phyloP scores from a whole-genome alignment of 2,888 invertebrate genomes.

The Acronicta leporina region DNA sequence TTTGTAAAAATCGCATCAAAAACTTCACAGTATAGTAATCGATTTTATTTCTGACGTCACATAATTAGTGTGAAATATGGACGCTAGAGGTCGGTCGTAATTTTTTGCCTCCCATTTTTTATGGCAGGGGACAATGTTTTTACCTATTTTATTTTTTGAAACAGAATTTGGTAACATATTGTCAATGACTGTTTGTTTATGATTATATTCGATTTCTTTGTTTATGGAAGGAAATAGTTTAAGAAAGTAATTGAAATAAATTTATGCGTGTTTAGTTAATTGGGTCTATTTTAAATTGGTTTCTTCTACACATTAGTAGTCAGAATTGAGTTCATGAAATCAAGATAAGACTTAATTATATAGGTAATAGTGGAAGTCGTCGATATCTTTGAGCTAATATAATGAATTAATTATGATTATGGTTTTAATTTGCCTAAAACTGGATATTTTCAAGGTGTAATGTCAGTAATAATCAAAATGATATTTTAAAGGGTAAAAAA shows the following conservation, averaged over 20 bases:
- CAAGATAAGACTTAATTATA: no score
- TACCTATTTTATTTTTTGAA: slow-evolving; percentile 13
- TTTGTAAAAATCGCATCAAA: slow-evolving; percentile 66
- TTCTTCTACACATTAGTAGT: neutral
- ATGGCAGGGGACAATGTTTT: slow-evolving; percentile 1
- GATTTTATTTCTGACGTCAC: slow-evolving; percentile 82
- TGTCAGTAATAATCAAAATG: no score
- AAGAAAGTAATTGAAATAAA: no score
- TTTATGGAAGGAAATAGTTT: slow-evolving; percentile 7
- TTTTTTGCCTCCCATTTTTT: slow-evolving; percentile 44
- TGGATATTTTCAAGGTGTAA: no score
- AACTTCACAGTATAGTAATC: slow-evolving; percentile 72
- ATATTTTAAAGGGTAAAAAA: no score
- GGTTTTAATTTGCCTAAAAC: no score
- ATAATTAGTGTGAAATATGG: slow-evolving; percentile 86
- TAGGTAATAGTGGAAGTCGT: no score
- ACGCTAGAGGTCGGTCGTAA: slow-evolving; percentile 58
- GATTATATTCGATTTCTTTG: slow-evolving; percentile 14
- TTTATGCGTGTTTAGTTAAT: neutral
- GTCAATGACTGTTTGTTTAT: slow-evolving; percentile 37
- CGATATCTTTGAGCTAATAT: no score
- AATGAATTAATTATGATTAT: no score
- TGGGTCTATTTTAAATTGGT: neutral
- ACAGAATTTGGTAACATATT: slow-evolving; percentile 30
- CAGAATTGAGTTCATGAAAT: no score